Conservation (phyloP, 2,888 invertebrate species). For the Chesias legatella region DNA sequence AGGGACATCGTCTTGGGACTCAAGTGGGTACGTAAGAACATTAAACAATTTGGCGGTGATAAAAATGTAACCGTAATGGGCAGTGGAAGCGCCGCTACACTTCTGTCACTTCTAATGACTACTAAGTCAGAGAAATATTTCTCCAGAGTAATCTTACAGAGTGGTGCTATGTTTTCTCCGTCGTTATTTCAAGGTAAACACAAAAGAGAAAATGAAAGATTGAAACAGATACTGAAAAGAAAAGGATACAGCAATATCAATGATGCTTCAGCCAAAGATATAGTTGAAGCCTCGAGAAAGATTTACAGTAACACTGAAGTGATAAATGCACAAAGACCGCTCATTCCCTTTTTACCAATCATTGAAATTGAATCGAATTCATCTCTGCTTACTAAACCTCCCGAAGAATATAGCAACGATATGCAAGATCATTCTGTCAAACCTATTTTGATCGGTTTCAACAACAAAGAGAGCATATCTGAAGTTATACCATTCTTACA, state of each 20-base stretch:
- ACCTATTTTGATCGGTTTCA: slow-evolving; percentile 73
- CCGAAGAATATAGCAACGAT: slow-evolving; percentile 36
- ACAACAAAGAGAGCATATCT: slow-evolving; percentile 71
- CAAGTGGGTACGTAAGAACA: slow-evolving; percentile 65
- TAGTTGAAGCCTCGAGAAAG: slow-evolving; percentile 48
- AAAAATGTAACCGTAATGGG: slow-evolving; percentile 63
- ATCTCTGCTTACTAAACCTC: slow-evolving; percentile 43
- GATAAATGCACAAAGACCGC: slow-evolving; percentile 55
- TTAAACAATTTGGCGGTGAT: slow-evolving; percentile 59
- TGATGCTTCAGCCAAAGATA: slow-evolving; percentile 43
- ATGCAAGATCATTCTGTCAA: slow-evolving; percentile 33
- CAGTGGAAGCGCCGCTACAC: slow-evolving; percentile 62
- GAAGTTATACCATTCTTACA: slow-evolving; percentile 65
- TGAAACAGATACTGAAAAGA: slow-evolving; percentile 44
- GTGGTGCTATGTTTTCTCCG: slow-evolving; percentile 62
- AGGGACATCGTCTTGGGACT: slow-evolving; percentile 67
- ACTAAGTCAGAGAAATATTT: slow-evolving; percentile 58
- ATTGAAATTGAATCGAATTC: slow-evolving; percentile 44
- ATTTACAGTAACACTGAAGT: slow-evolving; percentile 57
- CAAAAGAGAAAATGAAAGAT: slow-evolving; percentile 43
- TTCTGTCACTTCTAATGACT: slow-evolving; percentile 53
- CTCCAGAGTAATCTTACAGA: slow-evolving; percentile 68
- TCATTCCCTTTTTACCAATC: slow-evolving; percentile 63
- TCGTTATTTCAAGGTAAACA: slow-evolving; percentile 53
- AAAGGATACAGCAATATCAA: slow-evolving; percentile 34